These are phyloP conservation scores for Anhinga rufa DNA, from an alignment of 2,113 vertebrate genomes.

Conservation along the genomic window DNA sequence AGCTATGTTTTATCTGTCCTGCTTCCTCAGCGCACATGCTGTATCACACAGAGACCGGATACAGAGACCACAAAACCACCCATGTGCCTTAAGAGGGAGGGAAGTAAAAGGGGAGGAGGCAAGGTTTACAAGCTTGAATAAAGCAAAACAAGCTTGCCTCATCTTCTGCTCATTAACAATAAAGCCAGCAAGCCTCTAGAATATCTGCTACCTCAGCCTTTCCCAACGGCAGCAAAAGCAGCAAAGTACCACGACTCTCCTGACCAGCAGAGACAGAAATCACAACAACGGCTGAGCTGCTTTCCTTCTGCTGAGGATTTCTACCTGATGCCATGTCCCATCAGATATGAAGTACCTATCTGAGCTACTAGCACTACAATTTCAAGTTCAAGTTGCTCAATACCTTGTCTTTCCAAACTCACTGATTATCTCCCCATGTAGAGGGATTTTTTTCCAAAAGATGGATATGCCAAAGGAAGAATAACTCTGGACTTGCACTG, in stretches of 20 bases:
- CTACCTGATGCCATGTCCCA: background rate
- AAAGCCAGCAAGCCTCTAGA: background rate
- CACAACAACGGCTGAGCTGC: background rate
- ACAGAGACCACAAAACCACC: slow-evolving; percentile 28
- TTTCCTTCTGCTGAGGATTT: background rate
- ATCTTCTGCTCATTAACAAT: background rate
- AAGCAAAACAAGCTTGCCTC: background rate
- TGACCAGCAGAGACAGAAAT: background rate
- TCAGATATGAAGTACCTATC: accelerated
- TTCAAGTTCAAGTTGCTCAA: background rate
- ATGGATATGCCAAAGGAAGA: background rate
- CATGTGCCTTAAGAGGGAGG: background rate
- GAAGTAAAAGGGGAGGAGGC: background rate
- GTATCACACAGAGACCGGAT: slow-evolving; percentile 24
- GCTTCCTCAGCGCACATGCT: background rate
- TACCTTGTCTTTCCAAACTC: background rate
- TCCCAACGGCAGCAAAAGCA: background rate
- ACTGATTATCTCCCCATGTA: background rate
- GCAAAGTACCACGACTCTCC: background rate
- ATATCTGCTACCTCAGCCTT: background rate
- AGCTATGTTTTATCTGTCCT: slow-evolving; percentile 39
- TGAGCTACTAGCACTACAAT: background rate
- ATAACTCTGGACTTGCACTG: background rate
- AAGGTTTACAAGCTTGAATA: background rate
- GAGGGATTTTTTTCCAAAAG: background rate